A percentile compares a stretch with the other conserved stretches of the same genome.
Evolutionary conservation across 53 echinoderm and acorn worm species (phyloP).

Genomic region (Temnopleurus reevesii): DNA sequence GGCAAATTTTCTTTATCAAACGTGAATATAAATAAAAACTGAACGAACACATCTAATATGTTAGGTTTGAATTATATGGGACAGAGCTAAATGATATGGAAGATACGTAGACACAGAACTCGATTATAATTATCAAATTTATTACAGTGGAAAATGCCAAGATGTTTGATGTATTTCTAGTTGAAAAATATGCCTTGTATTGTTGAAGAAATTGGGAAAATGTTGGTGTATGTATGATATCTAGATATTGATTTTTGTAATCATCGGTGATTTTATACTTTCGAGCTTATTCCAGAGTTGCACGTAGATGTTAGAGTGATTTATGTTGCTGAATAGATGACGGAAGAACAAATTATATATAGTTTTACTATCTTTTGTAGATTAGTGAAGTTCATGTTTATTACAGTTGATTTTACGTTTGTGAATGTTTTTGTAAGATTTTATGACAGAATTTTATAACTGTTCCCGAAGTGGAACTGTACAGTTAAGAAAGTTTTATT

Average conservation of each 20-base stretch:
- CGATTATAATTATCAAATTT: too few relatives aligned
- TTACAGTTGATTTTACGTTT: background rate
- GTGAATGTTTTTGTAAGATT: conserved; percentile 23
- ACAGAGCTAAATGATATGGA: too few relatives aligned
- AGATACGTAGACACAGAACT: too few relatives aligned
- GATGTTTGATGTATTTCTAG: too few relatives aligned
- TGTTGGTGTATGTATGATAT: background rate
- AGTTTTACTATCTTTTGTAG: conserved; percentile 31
- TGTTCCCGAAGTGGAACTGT: background rate
- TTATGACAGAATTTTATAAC: conserved; percentile 28
- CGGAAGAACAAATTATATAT: background rate
- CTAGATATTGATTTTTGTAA: background rate
- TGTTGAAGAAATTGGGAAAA: background rate
- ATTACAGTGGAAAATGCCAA: too few relatives aligned
- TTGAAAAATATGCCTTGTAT: background rate
- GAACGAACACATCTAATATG: too few relatives aligned
- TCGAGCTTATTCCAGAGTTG: conserved; percentile 28
- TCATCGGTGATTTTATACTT: background rate
- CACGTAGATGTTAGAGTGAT: conserved; percentile 2
- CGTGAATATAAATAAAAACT: too few relatives aligned
- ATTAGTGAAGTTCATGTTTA: conserved; percentile 13
- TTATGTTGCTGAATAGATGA: background rate
- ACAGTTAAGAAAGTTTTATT: conserved; percentile 11
- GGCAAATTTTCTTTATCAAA: too few relatives aligned
- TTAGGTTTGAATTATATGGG: too few relatives aligned